Conservation (phyloP, 2,888 invertebrate genomes). For the Carcina quercana region DNA sequence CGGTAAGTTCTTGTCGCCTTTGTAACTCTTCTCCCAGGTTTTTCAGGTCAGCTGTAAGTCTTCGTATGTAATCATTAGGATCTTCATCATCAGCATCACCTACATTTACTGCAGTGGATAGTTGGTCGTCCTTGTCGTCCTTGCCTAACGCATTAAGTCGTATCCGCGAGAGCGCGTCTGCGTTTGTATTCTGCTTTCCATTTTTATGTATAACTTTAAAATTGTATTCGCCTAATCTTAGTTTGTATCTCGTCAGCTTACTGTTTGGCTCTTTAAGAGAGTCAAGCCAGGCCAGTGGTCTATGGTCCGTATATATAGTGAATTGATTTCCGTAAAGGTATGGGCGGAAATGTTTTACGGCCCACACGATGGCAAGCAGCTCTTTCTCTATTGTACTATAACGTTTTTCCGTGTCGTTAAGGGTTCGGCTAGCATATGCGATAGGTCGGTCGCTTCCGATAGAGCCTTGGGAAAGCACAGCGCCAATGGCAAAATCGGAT, state of each 20-base stretch:
- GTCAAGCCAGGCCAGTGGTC: conserved; percentile 15
- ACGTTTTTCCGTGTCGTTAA: conserved; percentile 21
- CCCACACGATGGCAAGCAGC: conserved; percentile 20
- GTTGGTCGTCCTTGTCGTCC: background rate
- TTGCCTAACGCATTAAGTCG: background rate
- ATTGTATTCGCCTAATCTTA: conserved; percentile 14
- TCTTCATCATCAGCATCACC: conserved; percentile 8
- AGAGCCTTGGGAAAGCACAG: conserved; percentile 18
- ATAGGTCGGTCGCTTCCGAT: conserved; percentile 18
- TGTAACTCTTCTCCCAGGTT: background rate
- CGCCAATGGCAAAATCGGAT: conserved; percentile 18
- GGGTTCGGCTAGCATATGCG: conserved; percentile 17
- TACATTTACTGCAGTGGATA: conserved; percentile 17
- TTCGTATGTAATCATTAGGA: conserved; percentile 6
- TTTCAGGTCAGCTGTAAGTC: background rate
- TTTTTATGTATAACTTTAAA: conserved; percentile 12
- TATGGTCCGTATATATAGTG: conserved; percentile 13
- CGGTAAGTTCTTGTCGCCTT: background rate
- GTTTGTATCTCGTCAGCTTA: conserved; percentile 13
- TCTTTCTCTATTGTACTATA: conserved; percentile 29
- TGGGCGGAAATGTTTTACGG: conserved; percentile 11
- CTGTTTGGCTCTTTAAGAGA: conserved; percentile 16
- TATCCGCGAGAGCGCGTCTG: conserved; percentile 12
- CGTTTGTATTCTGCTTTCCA: conserved; percentile 10
- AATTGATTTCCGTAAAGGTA: conserved; percentile 11